Evolutionary conservation across 2,888 invertebrate species (phyloP).

Genomic region (Macrosoma leucophasiata): DNA sequence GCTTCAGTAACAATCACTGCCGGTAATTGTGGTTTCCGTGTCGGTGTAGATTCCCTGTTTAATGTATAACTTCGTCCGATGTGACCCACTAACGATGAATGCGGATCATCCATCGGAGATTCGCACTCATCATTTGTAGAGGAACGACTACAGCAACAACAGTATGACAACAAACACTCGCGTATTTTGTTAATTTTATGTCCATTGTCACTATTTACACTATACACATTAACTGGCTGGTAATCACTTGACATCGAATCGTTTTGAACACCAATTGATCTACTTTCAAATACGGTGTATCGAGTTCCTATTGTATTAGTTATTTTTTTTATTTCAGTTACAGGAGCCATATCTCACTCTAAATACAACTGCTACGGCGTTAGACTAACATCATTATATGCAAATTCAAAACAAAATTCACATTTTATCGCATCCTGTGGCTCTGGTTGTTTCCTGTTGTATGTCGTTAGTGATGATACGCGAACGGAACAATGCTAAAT

Average conservation of each 20-base stretch:
- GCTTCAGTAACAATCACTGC: conserved; percentile 31
- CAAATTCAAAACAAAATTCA: conserved; percentile 48
- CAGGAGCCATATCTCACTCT: conserved; percentile 37
- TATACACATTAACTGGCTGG: conserved; percentile 50
- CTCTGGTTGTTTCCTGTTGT: conserved; percentile 62
- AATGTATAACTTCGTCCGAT: conserved; percentile 50
- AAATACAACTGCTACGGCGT: neutral
- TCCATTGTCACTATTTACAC: conserved; percentile 27
- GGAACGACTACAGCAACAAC: conserved; percentile 48
- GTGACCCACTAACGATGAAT: conserved; percentile 47
- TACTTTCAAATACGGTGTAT: too few relatives aligned
- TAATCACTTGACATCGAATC: conserved; percentile 25
- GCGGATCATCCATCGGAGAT: conserved; percentile 39
- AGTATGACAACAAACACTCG: conserved; percentile 37
- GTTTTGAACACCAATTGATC: too few relatives aligned
- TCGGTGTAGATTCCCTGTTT: conserved; percentile 30
- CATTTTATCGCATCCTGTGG: conserved; percentile 59
- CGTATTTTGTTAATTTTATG: conserved; percentile 30
- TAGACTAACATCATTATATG: conserved; percentile 33
- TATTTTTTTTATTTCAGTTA: conserved; percentile 35
- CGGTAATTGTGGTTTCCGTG: conserved; percentile 24
- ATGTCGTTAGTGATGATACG: conserved; percentile 38
- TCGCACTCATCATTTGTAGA: conserved; percentile 34
- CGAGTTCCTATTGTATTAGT: conserved; percentile 16
- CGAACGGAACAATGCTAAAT: conserved; percentile 36